Conservation (phyloP, 2,797 vertebrate species). For the Leontopithecus rosalia region DNA sequence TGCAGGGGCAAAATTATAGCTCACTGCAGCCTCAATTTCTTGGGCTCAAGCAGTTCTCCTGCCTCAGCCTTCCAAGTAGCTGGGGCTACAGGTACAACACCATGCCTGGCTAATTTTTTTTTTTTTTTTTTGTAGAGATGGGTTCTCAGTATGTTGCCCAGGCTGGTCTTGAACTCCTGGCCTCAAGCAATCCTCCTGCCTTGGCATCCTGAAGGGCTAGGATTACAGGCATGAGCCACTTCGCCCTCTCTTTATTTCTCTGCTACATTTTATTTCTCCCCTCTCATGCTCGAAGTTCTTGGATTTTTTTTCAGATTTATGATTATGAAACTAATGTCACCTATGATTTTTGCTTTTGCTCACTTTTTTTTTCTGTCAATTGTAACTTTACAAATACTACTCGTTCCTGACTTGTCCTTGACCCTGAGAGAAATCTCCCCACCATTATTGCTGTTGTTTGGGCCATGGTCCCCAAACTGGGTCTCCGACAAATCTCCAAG, state of each 20-base stretch:
- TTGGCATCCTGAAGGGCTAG: neutral
- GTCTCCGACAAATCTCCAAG: neutral
- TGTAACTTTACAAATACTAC: neutral
- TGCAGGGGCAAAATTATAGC: neutral
- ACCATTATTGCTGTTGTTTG: neutral
- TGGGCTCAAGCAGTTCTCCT: neutral
- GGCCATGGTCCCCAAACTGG: neutral
- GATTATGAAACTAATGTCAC: neutral
- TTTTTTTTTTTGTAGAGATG: neutral
- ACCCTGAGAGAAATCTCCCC: neutral
- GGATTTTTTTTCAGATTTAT: neutral
- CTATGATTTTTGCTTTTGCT: neutral
- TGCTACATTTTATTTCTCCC: neutral
- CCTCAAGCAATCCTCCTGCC: neutral
- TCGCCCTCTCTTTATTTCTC: neutral
- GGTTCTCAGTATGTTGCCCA: neutral
- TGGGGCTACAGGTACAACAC: neutral
- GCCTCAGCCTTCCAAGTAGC: neutral
- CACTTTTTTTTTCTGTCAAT: neutral
- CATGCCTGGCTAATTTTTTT: neutral
- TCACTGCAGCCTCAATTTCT: neutral
- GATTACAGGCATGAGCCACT: neutral
- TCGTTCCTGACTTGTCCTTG: neutral
- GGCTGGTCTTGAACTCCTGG: neutral
- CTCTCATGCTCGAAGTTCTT: neutral